phyloP scores from a whole-genome alignment of 2,888 invertebrate genomes.

The Stenolophus ochropezus region DNA sequence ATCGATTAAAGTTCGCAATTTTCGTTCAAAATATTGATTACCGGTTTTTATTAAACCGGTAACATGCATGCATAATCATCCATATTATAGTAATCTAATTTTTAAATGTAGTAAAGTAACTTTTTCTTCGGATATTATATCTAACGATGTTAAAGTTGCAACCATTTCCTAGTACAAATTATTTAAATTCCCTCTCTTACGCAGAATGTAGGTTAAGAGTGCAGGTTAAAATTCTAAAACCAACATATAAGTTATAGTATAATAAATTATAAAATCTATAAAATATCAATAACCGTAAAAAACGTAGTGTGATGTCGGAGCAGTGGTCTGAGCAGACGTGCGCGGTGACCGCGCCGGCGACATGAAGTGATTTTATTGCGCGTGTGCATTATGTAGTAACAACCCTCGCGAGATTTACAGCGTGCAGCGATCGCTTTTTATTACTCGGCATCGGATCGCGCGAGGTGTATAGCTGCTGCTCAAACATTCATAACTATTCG shows the following conservation, averaged over 20 bases:
- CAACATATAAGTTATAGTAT: conserved; percentile 7
- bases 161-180: too few species aligned
- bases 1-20: too few species aligned
- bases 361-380: conserved; percentile 58
- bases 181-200: too few species aligned
- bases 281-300: conserved; percentile 35
- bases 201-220: background rate
- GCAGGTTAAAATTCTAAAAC: background rate
- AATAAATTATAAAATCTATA: conserved; percentile 34
- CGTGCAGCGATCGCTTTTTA: conserved; percentile 50
- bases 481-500: conserved; percentile 51
- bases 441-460: conserved; percentile 25
- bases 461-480: conserved; percentile 27
- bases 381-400: conserved; percentile 57
- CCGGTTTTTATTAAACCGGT: too few species aligned
- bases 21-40: too few species aligned
- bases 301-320: background rate
- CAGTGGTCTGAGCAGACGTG: conserved; percentile 8
- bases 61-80: too few species aligned
- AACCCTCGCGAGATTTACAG: conserved; percentile 55
- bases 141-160: too few species aligned
- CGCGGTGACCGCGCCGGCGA: background rate
- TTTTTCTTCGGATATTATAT: too few species aligned
- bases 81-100: too few species aligned
- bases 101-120: too few species aligned